Conservation (phyloP, 2,888 invertebrate genomes). For the Nysson spinosus region DNA sequence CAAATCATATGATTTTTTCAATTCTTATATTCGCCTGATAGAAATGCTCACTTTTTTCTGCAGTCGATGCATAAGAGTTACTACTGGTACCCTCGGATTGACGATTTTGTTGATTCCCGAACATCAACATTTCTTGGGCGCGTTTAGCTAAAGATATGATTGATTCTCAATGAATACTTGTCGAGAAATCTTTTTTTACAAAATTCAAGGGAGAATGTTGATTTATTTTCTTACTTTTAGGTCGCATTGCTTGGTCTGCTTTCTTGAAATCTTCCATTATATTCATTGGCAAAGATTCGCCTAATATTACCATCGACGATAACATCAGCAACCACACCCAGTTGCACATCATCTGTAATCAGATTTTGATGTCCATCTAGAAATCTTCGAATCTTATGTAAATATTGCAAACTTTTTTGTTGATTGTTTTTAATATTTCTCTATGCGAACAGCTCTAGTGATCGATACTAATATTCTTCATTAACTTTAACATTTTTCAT, state of each 20-base stretch:
- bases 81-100: slow-evolving; percentile 50
- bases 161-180: not conserved
- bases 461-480: too few relatives aligned
- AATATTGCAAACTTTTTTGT: too few relatives aligned
- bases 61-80: slow-evolving; percentile 51
- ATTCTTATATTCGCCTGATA: too few relatives aligned
- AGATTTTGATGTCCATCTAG: not conserved
- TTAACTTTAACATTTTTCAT: too few relatives aligned
- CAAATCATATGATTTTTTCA: not conserved
- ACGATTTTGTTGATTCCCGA: slow-evolving; percentile 76
- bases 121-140: slow-evolving; percentile 76
- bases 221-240: slow-evolving; percentile 69
- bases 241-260: slow-evolving; percentile 66
- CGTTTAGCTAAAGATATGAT: slow-evolving; percentile 69
- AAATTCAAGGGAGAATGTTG: not conserved
- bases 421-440: too few relatives aligned
- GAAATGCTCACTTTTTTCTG: slow-evolving; percentile 66
- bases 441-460: too few relatives aligned
- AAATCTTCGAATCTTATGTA: not conserved
- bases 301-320: slow-evolving; percentile 56
- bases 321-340: slow-evolving; percentile 62
- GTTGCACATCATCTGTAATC: slow-evolving; percentile 61
- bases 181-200: not conserved
- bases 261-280: slow-evolving; percentile 68
- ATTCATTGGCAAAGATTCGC: slow-evolving; percentile 66